A percentile compares a stretch with the other conserved stretches of the same genome.
phyloP scores from a whole-genome alignment of 1,140 invertebrate genomes.

The Drosophila mayri region DNA sequence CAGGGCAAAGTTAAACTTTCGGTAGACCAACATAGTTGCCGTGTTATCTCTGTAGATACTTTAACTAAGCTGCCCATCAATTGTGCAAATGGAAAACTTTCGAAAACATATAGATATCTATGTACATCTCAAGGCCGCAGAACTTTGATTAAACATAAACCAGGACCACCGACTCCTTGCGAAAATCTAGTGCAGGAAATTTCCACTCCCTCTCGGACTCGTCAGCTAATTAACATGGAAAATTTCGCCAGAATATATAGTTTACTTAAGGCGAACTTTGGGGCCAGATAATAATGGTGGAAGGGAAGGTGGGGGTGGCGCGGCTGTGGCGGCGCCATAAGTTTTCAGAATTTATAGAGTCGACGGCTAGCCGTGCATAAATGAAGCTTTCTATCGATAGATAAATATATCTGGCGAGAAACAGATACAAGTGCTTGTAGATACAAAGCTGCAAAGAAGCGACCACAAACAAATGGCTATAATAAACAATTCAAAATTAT shows the following conservation, averaged over 20 bases:
- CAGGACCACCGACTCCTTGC: background rate
- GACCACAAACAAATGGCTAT: conserved; percentile 26
- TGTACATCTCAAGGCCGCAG: conserved; percentile 29
- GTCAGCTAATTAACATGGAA: conserved; percentile 60
- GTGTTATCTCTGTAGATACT: conserved; percentile 26
- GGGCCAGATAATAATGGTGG: conserved; percentile 3
- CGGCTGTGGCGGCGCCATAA: conserved; percentile 28
- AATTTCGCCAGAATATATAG: conserved; percentile 38
- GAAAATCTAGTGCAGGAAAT: background rate
- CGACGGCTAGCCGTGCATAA: conserved; percentile 37
- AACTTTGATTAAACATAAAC: conserved; percentile 48
- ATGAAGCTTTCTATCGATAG: conserved; percentile 50
- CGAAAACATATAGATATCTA: conserved; percentile 10
- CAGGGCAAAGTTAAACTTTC: conserved; percentile 10
- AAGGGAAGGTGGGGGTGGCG: background rate
- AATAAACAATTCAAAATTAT: conserved; percentile 46
- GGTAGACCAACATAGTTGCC: conserved; percentile 2
- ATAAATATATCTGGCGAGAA: conserved; percentile 29
- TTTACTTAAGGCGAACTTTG: conserved; percentile 34
- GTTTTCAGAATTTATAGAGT: conserved; percentile 57
- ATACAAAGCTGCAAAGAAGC: conserved; percentile 18
- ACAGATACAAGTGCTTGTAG: conserved; percentile 37
- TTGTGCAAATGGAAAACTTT: conserved; percentile 39
- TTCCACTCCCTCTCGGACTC: conserved; percentile 14
- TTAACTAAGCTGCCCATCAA: conserved; percentile 38